phyloP scores from a whole-genome alignment of 1,140 invertebrate species.

The Ips nitidus region DNA sequence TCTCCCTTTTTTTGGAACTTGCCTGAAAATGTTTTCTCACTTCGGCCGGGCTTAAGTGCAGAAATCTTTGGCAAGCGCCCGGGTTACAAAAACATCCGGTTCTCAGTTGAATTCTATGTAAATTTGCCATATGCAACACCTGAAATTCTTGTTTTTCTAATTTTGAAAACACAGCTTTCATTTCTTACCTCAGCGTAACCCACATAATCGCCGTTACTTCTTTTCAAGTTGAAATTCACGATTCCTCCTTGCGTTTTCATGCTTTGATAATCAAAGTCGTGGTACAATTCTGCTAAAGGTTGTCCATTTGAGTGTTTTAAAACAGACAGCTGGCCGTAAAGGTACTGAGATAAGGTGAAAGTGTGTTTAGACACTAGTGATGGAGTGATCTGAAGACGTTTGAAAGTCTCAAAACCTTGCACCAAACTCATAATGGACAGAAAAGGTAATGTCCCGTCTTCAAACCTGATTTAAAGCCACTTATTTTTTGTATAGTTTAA shows the following conservation, averaged over 20 bases:
- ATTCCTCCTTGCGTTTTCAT: constrained; percentile 74
- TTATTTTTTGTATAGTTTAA: neutral
- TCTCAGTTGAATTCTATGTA: constrained; percentile 83
- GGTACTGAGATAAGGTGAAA: constrained; percentile 73
- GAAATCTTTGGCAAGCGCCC: constrained; percentile 86
- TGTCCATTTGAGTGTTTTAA: constrained; percentile 75
- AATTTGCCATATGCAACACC: constrained; percentile 85
- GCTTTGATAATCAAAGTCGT: constrained; percentile 67
- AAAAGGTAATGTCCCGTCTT: constrained; percentile 92
- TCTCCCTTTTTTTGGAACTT: constrained; percentile 26
- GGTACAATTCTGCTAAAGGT: constrained; percentile 73
- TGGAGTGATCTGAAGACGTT: constrained; percentile 61
- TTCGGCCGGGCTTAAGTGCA: constrained; percentile 68
- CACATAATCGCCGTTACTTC: constrained; percentile 75
- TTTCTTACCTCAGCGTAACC: constrained; percentile 81
- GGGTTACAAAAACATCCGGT: constrained; percentile 97
- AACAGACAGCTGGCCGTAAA: constrained; percentile 64
- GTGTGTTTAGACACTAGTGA: constrained; percentile 71
- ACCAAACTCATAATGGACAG: constrained; percentile 79
- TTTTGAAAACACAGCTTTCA: neutral
- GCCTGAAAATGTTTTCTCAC: constrained; percentile 78
- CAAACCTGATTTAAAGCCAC: constrained; percentile 67
- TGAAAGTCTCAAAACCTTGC: constrained; percentile 76
- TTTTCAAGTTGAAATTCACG: constrained; percentile 85
- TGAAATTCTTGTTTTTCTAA: constrained; percentile 47